Base-by-base conservation (phyloP, 2,888 invertebrate genomes). In the Spodoptera exigua region DNA sequence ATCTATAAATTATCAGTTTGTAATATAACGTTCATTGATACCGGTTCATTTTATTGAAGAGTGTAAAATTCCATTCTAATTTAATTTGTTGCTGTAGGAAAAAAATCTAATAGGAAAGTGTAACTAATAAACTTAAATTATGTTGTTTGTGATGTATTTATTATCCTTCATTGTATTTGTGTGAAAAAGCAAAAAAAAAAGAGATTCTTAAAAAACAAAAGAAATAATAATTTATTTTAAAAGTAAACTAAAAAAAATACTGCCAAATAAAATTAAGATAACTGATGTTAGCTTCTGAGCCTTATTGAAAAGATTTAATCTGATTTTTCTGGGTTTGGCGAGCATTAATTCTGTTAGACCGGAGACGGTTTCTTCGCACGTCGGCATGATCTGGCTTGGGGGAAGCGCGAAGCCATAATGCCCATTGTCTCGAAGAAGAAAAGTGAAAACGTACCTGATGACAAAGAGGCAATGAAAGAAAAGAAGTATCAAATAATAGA, bases 371-470 rank as follows among this genome's bases (percentile, higher is more conserved):
- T 97, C 97, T 41, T 93, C 79, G 48, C 95, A 95, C 7, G 95
- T 95, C 11, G 95, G 95, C 4, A 95, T 77, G 58, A 97, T 97
- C 78, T 96, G 95, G 0, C 91, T 84, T 0, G 95, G 83, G 0
- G 97, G 97, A 0, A 97, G 89, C 0, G 96, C 84, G 80, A 97
- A 96, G 0, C 97, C 97, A 78, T 95, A 95, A 0, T 86, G 80
- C 0, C 97, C 97, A 2, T 88, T 94, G 80, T 97, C 97, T 1
- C 96, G 92, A 0, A 97, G 87, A 0, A 85, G 71, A 13, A 92
- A 83, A 0, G 89, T 84, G 67, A 85, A 83, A 0, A 89, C 91
- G 49, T 87, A 89, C 39, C 92, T 92, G 76, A 0, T 62, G 78
- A 60, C 4, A 12, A 16, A 13, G 12, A 14, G 2, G 1, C 14